These are phyloP conservation scores for Nemotelus nigrinus DNA, from an alignment of 2,888 invertebrate species.

Conservation along the genomic window DNA sequence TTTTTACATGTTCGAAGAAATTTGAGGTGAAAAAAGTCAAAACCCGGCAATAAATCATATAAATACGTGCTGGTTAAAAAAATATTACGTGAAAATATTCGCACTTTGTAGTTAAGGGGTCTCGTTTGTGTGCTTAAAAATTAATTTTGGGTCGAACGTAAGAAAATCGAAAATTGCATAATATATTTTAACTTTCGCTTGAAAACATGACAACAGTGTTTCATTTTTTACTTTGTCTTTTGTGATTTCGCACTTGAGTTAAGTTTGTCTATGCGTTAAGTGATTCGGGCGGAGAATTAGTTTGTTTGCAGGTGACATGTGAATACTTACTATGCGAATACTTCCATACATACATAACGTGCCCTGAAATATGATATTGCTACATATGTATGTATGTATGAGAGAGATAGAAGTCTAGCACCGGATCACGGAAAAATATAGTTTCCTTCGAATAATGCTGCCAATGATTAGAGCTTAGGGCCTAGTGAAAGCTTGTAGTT, in stretches of 20 bases:
- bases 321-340: no score
- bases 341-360: neutral
- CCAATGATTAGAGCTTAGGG: neutral
- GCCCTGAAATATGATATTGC: slow-evolving; percentile 9
- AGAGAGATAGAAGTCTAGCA: neutral
- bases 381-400: neutral
- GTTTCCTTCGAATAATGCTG: neutral
- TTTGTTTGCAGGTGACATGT: neutral
- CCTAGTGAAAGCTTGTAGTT: slow-evolving; percentile 5
- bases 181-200: slow-evolving; percentile 4
- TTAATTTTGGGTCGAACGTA: no score
- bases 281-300: slow-evolving; percentile 6
- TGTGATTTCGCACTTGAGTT: neutral
- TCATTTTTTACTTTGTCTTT: neutral
- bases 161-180: neutral
- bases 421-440: neutral
- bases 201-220: neutral
- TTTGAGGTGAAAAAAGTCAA: no score
- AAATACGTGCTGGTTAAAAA: no score
- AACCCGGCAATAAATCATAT: no score
- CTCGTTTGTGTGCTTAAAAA: no score
- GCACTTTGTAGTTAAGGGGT: no score
- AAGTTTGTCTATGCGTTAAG: neutral
- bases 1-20: no score
- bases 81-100: no score